Base-by-base conservation (phyloP, 2,888 invertebrate species). In the Cinara cedri region DNA sequence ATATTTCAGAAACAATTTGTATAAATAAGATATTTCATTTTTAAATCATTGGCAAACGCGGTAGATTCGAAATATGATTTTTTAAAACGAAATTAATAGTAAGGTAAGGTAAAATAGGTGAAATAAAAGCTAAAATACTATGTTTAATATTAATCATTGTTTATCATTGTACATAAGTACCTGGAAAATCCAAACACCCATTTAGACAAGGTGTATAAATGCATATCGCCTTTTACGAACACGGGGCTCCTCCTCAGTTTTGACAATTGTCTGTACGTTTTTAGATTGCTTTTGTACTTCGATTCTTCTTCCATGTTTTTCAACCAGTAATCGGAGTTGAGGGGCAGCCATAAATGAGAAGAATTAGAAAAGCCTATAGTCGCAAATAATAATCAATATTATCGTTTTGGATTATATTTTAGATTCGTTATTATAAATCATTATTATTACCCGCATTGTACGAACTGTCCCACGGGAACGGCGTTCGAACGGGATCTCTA, bases 401-500 rank as follows among this genome's bases (percentile, higher is more conserved):
- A 26, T 10, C 26, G 26, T 16, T 60, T n/a, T 9, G 24, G 9
- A 26, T 26, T 60, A 2, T 3, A 3, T 16, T 4, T 24, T 60
- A n/a, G n/a, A 16, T 26, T 16, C 26, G 34, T 42, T 42, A 42
- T 63, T 57, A 24, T 21, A 11, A 42, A 19, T 21, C 3, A 19
- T 63, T 42, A 21, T 16, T 3, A 8, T 21, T 51, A 85, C 92
- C 92, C 72, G 91, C 90, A 83, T 89, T 90, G 66, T 83, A 85
- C 0, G 87, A 85, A 16, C 86, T 84, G 83, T 88, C 90, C 94
- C 94, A 94, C 83, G 94, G 94, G 86, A 91, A 93, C 0, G 94
- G 94, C 0, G 94, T 93, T 44, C 94, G 88, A 82, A 88, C 91
- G 0, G 92, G 92, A 85, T 94, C 93, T 81, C 94, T 88, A 3